A percentile compares a stretch with the other conserved stretches of the same genome.
Evolutionary conservation across 2,888 invertebrate species (phyloP).

Genomic region (Philaethria dido): DNA sequence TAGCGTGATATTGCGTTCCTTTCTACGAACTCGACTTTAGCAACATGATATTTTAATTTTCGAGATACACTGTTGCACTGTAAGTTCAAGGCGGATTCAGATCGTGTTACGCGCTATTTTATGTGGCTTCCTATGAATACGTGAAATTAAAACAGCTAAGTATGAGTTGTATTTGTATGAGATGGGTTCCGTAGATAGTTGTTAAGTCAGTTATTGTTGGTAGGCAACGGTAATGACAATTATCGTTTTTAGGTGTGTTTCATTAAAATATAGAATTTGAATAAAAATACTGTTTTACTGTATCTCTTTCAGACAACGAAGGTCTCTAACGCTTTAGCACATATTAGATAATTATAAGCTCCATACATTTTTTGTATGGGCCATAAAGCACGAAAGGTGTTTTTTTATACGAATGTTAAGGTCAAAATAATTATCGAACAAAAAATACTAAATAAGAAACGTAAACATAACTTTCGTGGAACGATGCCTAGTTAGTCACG

Average conservation of each 20-base stretch:
- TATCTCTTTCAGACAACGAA: background rate
- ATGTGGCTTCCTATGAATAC: slow-evolving; percentile 40
- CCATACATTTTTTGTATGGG: slow-evolving; percentile 9
- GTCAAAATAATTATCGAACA: slow-evolving; percentile 39
- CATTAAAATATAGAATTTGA: too few relatives aligned
- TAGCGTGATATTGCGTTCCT: slow-evolving; percentile 53
- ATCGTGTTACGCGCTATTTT: slow-evolving; percentile 45
- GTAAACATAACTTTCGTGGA: slow-evolving; percentile 37
- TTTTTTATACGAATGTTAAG: slow-evolving; percentile 36
- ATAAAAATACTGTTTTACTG: background rate
- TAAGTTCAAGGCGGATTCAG: slow-evolving; percentile 54
- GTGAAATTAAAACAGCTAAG: slow-evolving; percentile 22
- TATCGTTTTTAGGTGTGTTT: too few relatives aligned
- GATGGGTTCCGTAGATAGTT: background rate
- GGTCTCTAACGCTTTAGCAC: background rate
- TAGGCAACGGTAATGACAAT: background rate
- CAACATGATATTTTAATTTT: slow-evolving; percentile 65
- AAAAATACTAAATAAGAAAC: slow-evolving; percentile 33
- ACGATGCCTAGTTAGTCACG: slow-evolving; percentile 34
- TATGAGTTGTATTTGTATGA: background rate
- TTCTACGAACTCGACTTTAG: slow-evolving; percentile 65
- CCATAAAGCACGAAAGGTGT: slow-evolving; percentile 28
- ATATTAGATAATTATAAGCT: slow-evolving; percentile 5
- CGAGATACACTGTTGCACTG: slow-evolving; percentile 58
- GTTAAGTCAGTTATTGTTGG: background rate